A percentile compares a stretch with the other conserved stretches of the same genome.
These are phyloP conservation scores for Drosophila murphyi DNA, from an alignment of 1,140 invertebrate genomes.

Conservation along the genomic window DNA sequence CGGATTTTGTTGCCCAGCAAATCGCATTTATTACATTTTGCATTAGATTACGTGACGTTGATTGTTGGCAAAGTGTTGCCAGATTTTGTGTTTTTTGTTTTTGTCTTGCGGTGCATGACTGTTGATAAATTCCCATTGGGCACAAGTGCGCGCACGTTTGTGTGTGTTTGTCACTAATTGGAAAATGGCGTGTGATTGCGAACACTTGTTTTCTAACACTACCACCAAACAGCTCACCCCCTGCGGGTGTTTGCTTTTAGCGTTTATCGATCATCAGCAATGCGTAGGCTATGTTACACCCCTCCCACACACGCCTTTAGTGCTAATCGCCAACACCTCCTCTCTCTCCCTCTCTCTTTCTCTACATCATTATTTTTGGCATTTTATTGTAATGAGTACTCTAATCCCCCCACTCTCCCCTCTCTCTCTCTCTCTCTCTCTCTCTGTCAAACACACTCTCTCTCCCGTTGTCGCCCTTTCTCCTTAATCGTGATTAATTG, in stretches of 20 bases:
- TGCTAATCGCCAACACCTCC: constrained; percentile 46
- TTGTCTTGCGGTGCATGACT: constrained; percentile 34
- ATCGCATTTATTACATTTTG: constrained; percentile 72
- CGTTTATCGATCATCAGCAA: constrained; percentile 73
- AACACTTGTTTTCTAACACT: constrained; percentile 62
- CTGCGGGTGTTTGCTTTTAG: constrained; percentile 51
- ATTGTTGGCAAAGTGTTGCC: constrained; percentile 53
- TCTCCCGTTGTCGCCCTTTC: constrained; percentile 17
- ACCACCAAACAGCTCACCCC: constrained; percentile 22
- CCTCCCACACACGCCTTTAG: neutral
- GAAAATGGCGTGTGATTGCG: constrained; percentile 75
- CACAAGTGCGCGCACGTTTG: neutral
- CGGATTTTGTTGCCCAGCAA: constrained; percentile 32
- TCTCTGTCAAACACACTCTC: neutral
- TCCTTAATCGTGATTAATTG: constrained; percentile 80
- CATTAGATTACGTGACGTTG: constrained; percentile 75
- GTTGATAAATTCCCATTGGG: constrained; percentile 29
- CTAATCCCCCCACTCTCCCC: neutral
- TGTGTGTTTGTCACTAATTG: constrained; percentile 55
- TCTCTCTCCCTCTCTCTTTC: constrained; percentile 2
- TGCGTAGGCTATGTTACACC: neutral
- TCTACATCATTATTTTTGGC: constrained; percentile 41
- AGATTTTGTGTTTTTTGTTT: constrained; percentile 31
- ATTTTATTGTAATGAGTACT: constrained; percentile 30
- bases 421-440: too few relatives aligned